Evolutionary conservation across 2,888 invertebrate genomes (phyloP), one percentile per base, ranked within the genome.

Genomic region (Lycia hirtaria): DNA sequence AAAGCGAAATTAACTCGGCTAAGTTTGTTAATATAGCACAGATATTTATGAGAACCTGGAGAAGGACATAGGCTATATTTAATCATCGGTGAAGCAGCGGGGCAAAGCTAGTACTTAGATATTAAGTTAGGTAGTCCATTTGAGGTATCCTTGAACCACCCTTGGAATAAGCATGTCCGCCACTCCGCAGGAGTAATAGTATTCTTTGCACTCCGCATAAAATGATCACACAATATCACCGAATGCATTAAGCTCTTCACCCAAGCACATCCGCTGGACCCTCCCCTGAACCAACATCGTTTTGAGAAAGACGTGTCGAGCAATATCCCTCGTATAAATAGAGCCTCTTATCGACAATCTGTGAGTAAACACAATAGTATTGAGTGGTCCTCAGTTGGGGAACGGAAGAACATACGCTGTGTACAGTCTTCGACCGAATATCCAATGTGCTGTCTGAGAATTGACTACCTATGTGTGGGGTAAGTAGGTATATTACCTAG

Each of bases 281-380:
- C 24, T 52, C 30, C 12, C 22, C 41, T 37, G 37, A 52, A 47
- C 45, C 48, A 55, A 43, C 50, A 35, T 10, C 47, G 26, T 47
- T 43, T 43, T 14, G 40, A 48, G 28, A 45, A 40, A 50, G 56
- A 56, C 57, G 56, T 58, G 51, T 55, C 43, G 50, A 10, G 45
- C 56, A 58, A 67, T 50, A 58, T 52, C 43, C 58, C 35, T 35
- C 56, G 52, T 52, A 57, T 64, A 63, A 67, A 63, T 65, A 62
- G 44, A 60, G 65, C 62, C 52, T 60, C 65, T 63, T 67, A 67
- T 67, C 65, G 63, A 54, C 65, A 63, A 65, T 67, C 65, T 67
- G 64, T 54, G 64, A 60, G 54, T 60, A 63, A 67, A 65, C 65
- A 67, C 67, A 65, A 67, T 65, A 65, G 61, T 50, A 60, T 57